Conservation (phyloP, 2,888 invertebrate species). For the Ditula angustiorana region DNA sequence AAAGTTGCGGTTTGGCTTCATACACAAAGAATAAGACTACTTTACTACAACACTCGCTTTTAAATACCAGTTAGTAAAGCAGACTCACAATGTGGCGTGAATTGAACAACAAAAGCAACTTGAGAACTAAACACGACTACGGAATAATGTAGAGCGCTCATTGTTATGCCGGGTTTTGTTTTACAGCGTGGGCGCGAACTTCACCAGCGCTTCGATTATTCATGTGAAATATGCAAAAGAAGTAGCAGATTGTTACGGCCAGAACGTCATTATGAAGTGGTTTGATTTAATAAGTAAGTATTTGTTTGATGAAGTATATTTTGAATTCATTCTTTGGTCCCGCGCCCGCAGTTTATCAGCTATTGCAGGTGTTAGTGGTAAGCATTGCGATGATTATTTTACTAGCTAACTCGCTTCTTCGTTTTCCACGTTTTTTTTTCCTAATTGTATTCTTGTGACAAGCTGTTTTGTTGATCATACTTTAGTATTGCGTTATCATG, state of each 20-base stretch:
- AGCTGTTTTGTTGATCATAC: no score
- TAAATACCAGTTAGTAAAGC: slow-evolving; percentile 14
- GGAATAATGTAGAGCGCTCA: slow-evolving; percentile 8
- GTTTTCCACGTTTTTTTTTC: no score
- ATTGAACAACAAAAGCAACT: slow-evolving; percentile 21
- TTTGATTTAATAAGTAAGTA: slow-evolving; percentile 80
- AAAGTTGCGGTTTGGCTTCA: no score
- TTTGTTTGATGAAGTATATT: slow-evolving; percentile 9
- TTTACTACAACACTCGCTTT: neutral
- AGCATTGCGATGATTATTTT: no score
- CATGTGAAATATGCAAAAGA: slow-evolving; percentile 76
- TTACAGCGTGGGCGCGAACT: slow-evolving; percentile 75
- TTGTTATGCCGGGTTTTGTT: slow-evolving; percentile 41
- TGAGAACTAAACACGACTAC: slow-evolving; percentile 1
- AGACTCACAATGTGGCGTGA: neutral
- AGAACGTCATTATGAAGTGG: slow-evolving; percentile 82
- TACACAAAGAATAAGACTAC: neutral
- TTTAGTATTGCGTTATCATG: no score
- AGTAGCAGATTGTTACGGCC: slow-evolving; percentile 75
- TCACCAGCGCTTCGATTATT: slow-evolving; percentile 74
- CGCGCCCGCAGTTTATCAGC: no score
- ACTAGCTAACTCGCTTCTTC: no score
- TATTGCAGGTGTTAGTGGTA: no score
- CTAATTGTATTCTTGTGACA: no score
- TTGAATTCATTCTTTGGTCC: neutral